A percentile compares a stretch with the other conserved stretches of the same genome.
phyloP scores from a whole-genome alignment of 1,140 invertebrate genomes.

The Trachymyrmex septentrionalis region DNA sequence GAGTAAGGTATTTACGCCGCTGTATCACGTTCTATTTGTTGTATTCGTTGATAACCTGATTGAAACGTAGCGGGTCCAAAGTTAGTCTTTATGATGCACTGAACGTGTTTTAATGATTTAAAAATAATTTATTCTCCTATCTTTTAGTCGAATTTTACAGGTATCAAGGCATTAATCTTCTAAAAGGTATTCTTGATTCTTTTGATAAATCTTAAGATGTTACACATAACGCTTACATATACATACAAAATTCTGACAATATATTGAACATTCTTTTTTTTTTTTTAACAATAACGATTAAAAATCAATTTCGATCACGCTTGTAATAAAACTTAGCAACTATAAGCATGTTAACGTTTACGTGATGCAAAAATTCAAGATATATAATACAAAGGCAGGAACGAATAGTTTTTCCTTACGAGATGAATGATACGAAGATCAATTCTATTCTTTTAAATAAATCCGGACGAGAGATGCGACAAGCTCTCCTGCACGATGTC shows the following conservation, averaged over 20 bases:
- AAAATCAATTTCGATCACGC: neutral
- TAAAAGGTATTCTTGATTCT: neutral
- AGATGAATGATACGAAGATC: slow-evolving; percentile 37
- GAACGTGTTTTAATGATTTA: neutral
- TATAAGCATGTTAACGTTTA: neutral
- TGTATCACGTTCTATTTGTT: neutral
- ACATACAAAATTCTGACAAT: too few species aligned
- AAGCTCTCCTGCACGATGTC: slow-evolving; percentile 82
- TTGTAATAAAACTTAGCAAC: neutral
- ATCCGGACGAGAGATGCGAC: slow-evolving; percentile 63
- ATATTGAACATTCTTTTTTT: too few species aligned
- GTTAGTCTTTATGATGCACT: neutral
- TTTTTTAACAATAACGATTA: neutral
- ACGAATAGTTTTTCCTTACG: neutral
- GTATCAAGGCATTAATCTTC: neutral
- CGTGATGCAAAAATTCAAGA: neutral
- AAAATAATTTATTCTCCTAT: neutral
- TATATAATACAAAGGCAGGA: too few species aligned
- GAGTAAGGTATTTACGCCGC: neutral
- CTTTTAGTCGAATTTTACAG: too few species aligned
- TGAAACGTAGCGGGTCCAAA: neutral
- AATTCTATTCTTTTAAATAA: slow-evolving; percentile 74
- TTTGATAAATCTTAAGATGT: neutral
- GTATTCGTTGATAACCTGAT: neutral
- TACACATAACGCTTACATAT: neutral